Evolutionary conservation across 2,797 vertebrate species (phyloP).

Genomic region (Spinus olivaceus): DNA sequence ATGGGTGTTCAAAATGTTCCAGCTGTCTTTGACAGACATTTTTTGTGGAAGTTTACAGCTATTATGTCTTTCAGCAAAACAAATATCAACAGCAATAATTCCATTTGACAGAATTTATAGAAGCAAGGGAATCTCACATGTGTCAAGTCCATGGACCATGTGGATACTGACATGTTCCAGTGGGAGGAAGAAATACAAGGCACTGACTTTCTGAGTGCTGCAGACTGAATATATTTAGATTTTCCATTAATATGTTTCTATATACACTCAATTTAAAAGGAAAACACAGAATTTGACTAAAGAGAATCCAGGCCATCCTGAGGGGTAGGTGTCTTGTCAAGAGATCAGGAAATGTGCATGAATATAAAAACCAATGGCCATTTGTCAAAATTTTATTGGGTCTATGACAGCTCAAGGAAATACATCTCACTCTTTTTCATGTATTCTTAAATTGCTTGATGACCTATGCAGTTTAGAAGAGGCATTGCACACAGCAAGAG

Average conservation of each 20-base stretch:
- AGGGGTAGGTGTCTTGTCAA: not conserved
- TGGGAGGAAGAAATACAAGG: not conserved
- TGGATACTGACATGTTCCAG: not conserved
- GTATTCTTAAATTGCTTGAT: not conserved
- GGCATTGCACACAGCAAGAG: not conserved
- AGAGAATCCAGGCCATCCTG: not conserved
- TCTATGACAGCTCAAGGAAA: not conserved
- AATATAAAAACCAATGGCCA: not conserved
- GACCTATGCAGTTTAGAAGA: not conserved
- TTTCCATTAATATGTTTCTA: not conserved
- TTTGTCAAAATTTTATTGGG: not conserved
- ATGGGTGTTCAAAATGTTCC: not conserved
- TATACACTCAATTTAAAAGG: not conserved
- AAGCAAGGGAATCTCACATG: not conserved
- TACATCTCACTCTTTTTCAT: not conserved
- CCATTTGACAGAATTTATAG: not conserved
- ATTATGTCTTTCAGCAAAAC: not conserved
- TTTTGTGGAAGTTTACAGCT: not conserved
- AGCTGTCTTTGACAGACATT: not conserved
- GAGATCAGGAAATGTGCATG: not conserved
- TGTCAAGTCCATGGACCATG: not conserved
- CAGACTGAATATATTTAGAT: not conserved
- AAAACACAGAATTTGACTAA: not conserved
- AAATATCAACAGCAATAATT: not conserved
- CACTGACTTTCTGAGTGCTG: not conserved